Conservation (phyloP, 2,113 vertebrate species). For the Cricetomys ansorgei region DNA sequence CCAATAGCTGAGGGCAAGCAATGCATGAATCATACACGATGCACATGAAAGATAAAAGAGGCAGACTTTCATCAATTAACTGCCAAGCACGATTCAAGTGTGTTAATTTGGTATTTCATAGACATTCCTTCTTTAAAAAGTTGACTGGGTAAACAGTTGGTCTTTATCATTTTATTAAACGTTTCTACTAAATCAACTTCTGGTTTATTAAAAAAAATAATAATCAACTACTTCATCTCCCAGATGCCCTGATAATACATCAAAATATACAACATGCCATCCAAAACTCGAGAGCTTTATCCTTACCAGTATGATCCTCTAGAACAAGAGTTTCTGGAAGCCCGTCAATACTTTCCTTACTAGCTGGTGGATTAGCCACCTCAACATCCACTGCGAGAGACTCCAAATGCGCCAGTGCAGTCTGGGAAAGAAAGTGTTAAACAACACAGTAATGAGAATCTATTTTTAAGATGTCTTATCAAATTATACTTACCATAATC, state of each 20-base stretch:
- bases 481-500: neutral
- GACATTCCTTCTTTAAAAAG: slow-evolving; percentile 19
- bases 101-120: neutral
- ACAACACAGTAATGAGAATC: slow-evolving; percentile 42
- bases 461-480: neutral
- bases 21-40: neutral
- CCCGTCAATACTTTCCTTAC: slow-evolving; percentile 88
- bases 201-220: neutral
- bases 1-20: slow-evolving; percentile 79
- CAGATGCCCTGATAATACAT: neutral
- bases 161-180: neutral
- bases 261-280: neutral
- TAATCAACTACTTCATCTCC: neutral
- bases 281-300: neutral
- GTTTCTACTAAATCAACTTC: neutral
- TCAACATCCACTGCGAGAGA: slow-evolving; percentile 87
- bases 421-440: slow-evolving; percentile 82
- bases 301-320: slow-evolving; percentile 85
- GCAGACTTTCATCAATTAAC: neutral
- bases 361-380: slow-evolving; percentile 88
- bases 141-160: neutral
- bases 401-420: slow-evolving; percentile 87
- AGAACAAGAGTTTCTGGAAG: slow-evolving; percentile 87
- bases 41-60: neutral
- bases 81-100: slow-evolving; percentile 17